Evolutionary conservation across 2,888 invertebrate species (phyloP), one percentile per base, ranked within the genome.

Genomic region (Trichogramma evanescens): DNA sequence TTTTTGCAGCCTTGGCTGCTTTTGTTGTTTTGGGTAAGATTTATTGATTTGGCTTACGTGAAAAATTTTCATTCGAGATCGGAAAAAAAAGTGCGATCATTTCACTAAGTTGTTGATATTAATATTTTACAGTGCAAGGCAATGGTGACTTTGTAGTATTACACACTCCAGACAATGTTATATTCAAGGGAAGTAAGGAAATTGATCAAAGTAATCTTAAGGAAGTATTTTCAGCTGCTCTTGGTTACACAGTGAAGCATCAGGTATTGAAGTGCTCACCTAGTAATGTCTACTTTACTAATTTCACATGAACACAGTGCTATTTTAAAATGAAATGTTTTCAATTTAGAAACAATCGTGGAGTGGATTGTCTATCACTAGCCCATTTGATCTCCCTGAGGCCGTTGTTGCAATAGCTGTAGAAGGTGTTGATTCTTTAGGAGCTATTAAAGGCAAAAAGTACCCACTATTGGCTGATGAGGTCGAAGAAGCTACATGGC

Each of bases 381-480:
- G 89, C 78, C 90, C 90, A 1, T 91, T 92, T 69, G 79, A 83
- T 62, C 82, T 88, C 53, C 87, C 91, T n/a, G 86, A 89, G 74
- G 86, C 85, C 44, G 81, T 86, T 3, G 86, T 90, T 10, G 84
- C 83, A 46, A 79, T 91, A 8, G 83, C 84, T 53, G 81, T 91
- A 52, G 88, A 89, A 77, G 92, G 91, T 45, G 79, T 88, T 3
- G 76, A 74, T 39, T 66, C 69, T 13, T 59, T 77, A n/a, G 64
- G 69, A 40, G 67, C 71, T 9, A 67, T 74, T 1, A 71, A 64
- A 54, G 67, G 71, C 45, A 83, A 84, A 65, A 80, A 76, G 63
- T 89, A 79, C 70, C 83, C 85, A 0, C 68, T 89, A 56, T 76
- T 74, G 57, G 83, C 83, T 6, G 84, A 88, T 72, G 83, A 84